Evolutionary conservation across 2,797 vertebrate species (phyloP).

Genomic region (Pyrrhura leucotis): DNA sequence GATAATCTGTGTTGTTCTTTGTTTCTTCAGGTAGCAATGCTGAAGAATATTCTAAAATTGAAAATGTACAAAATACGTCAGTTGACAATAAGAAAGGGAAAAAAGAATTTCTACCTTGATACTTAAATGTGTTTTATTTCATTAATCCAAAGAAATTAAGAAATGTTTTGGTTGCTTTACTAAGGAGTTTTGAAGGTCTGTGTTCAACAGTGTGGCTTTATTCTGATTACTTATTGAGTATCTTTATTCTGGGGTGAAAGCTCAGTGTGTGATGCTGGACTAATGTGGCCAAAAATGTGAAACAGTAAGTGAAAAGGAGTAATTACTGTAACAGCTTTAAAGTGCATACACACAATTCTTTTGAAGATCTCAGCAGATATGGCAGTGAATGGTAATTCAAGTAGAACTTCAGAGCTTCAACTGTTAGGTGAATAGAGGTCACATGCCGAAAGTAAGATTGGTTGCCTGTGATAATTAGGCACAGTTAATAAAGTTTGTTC

Average conservation of each 20-base stretch:
- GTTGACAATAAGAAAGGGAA: background rate
- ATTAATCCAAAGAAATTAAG: background rate
- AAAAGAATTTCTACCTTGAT: background rate
- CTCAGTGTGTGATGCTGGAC: background rate
- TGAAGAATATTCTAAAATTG: background rate
- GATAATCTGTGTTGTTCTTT: background rate
- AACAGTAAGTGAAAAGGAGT: background rate
- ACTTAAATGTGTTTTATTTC: background rate
- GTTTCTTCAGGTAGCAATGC: background rate
- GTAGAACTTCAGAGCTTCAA: background rate
- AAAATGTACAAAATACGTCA: background rate
- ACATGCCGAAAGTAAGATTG: background rate
- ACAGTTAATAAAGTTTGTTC: background rate
- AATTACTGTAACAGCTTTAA: slow-evolving; percentile 11
- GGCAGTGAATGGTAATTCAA: background rate
- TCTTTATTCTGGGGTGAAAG: background rate
- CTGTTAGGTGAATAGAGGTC: background rate
- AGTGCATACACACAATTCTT: background rate
- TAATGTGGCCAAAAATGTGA: background rate
- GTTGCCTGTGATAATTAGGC: background rate
- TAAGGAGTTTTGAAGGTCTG: background rate
- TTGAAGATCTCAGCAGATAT: background rate
- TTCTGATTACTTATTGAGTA: background rate
- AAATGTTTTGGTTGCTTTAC: background rate
- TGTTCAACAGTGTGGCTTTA: background rate